A percentile compares a stretch with the other conserved stretches of the same genome.
Evolutionary conservation across 2,888 invertebrate genomes (phyloP).

Genomic region (Nezara viridula): DNA sequence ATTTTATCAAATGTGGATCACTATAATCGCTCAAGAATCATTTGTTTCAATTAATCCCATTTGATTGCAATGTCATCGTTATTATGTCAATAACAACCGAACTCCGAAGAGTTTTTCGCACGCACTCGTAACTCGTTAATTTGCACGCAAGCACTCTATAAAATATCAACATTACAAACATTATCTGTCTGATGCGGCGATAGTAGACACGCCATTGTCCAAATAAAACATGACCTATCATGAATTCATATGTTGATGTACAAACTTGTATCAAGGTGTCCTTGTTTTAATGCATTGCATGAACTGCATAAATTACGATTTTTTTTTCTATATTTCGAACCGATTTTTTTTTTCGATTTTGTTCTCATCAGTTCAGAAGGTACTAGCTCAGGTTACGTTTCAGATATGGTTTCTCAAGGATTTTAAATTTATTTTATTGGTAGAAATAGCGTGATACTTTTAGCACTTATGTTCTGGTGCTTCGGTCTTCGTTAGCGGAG

Average conservation of each 20-base stretch:
- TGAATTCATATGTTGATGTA: neutral
- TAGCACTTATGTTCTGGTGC: too few relatives aligned
- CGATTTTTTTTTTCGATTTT: too few relatives aligned
- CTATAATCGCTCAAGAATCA: neutral
- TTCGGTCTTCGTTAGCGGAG: too few relatives aligned
- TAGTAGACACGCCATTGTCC: neutral
- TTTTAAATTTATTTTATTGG: too few relatives aligned
- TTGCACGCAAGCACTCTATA: neutral
- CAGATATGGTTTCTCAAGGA: too few relatives aligned
- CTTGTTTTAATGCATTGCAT: neutral
- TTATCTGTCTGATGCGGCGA: neutral
- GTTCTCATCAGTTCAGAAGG: too few relatives aligned
- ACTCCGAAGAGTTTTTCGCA: neutral
- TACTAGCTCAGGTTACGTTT: too few relatives aligned
- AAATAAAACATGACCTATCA: conserved; percentile 4
- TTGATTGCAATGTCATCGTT: neutral
- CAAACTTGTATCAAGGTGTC: neutral
- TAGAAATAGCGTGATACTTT: too few relatives aligned
- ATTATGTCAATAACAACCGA: neutral
- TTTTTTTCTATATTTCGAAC: too few relatives aligned
- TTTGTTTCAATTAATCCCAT: neutral
- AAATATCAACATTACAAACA: neutral
- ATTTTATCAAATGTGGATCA: neutral
- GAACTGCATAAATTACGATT: neutral
- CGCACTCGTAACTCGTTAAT: neutral